Conservation (phyloP, 2,888 invertebrate species). For the Calameuta filiformis region DNA sequence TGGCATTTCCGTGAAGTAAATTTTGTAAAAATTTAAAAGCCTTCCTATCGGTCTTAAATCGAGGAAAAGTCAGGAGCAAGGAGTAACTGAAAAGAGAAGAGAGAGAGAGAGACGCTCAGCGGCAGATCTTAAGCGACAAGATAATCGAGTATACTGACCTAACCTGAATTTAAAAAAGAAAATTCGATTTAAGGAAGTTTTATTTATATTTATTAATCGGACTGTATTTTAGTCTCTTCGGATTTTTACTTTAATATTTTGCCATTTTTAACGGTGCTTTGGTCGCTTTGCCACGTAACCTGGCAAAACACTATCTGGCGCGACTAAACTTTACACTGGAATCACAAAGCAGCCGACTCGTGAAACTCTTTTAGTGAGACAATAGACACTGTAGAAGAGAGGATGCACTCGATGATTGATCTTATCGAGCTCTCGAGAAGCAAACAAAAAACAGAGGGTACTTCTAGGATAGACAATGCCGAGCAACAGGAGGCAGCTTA, state of each 20-base stretch:
- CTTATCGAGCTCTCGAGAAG: constrained; percentile 32
- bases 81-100: too few relatives aligned
- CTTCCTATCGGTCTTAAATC: too few relatives aligned
- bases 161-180: too few relatives aligned
- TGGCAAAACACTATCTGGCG: not conserved
- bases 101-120: too few relatives aligned
- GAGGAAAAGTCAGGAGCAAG: too few relatives aligned
- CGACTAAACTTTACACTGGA: not conserved
- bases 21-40: too few relatives aligned
- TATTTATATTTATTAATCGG: not conserved
- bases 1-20: too few relatives aligned
- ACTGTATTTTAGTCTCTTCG: too few relatives aligned
- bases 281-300: not conserved
- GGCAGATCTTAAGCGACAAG: too few relatives aligned
- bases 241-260: too few relatives aligned
- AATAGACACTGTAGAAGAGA: constrained; percentile 42
- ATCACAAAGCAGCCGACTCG: not conserved
- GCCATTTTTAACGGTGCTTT: not conserved
- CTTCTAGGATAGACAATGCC: constrained; percentile 38
- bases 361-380: constrained; percentile 21
- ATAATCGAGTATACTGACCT: too few relatives aligned
- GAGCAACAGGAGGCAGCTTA: constrained; percentile 40
- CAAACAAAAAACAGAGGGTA: constrained; percentile 8
- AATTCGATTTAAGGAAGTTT: too few relatives aligned
- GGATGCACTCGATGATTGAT: constrained; percentile 52